A percentile compares a stretch with the other conserved stretches of the same genome.
Evolutionary conservation across 2,113 vertebrate species (phyloP).

Genomic region (Microtus oregoni): DNA sequence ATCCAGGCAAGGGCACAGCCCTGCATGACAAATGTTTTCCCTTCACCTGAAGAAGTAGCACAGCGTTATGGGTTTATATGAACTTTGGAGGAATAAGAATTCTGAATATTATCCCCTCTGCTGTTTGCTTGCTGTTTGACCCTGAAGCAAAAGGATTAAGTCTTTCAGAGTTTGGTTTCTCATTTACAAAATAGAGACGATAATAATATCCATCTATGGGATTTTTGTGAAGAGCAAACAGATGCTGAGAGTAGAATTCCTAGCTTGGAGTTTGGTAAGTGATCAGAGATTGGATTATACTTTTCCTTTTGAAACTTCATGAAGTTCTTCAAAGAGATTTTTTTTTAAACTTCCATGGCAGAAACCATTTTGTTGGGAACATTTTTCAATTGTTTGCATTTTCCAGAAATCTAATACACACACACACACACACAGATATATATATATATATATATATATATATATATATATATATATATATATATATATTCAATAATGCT

Average conservation of each 20-base stretch:
- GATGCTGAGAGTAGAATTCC: neutral
- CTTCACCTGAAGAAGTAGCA: neutral
- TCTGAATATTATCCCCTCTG: neutral
- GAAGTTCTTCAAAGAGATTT: neutral
- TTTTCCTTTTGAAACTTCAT: neutral
- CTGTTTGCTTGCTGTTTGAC: neutral
- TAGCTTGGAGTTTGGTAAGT: neutral
- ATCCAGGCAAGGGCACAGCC: neutral
- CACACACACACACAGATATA: too few relatives aligned
- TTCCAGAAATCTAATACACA: neutral
- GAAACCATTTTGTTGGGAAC: neutral
- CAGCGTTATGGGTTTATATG: rapidly evolving
- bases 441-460: rapidly evolving
- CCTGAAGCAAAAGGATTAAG: neutral
- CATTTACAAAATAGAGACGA: neutral
- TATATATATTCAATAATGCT: neutral
- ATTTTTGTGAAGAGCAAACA: neutral
- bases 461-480: too few relatives aligned
- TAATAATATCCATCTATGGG: neutral
- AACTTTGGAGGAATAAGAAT: neutral
- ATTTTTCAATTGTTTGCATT: neutral
- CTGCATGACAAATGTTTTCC: rapidly evolving
- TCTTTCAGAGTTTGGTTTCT: neutral
- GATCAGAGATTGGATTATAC: neutral
- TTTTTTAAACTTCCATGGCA: neutral